Percentiles rank a stretch among this genome's conserved stretches.
These are phyloP conservation scores for Cheilosia urbana DNA, from an alignment of 2,888 invertebrate genomes.

Conservation along the genomic window DNA sequence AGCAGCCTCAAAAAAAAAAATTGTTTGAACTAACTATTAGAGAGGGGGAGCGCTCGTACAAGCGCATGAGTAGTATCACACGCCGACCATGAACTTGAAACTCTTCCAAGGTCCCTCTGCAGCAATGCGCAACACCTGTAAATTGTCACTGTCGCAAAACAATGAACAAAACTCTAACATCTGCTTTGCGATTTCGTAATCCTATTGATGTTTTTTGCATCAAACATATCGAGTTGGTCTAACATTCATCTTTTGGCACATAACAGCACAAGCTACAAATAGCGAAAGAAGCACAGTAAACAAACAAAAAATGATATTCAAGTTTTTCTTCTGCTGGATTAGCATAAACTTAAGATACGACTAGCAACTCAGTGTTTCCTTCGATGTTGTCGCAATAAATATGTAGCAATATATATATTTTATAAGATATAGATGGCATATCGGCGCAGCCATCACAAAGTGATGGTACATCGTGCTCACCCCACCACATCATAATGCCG, in stretches of 20 bases:
- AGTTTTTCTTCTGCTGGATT: constrained; percentile 62
- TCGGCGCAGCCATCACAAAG: constrained; percentile 22
- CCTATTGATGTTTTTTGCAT: constrained; percentile 11
- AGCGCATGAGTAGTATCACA: background rate
- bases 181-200: constrained; percentile 21
- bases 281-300: background rate
- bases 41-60: constrained; percentile 8
- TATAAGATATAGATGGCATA: constrained; percentile 33
- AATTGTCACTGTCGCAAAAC: constrained; percentile 17
- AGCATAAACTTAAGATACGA: constrained; percentile 34
- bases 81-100: constrained; percentile 66
- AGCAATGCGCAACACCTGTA: constrained; percentile 34
- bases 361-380: constrained; percentile 17
- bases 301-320: constrained; percentile 17
- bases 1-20: constrained; percentile 3
- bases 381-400: constrained; percentile 52
- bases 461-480: constrained; percentile 18
- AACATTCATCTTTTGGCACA: constrained; percentile 1
- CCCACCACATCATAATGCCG: background rate
- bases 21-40: constrained; percentile 49
- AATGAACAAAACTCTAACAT: constrained; percentile 14
- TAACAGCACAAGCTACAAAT: background rate
- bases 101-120: constrained; percentile 10
- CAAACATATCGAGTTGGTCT: too few relatives aligned
- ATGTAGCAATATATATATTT: constrained; percentile 64